Evolutionary conservation across 2,888 invertebrate species (phyloP).

Genomic region (Spisula subtruncata): DNA sequence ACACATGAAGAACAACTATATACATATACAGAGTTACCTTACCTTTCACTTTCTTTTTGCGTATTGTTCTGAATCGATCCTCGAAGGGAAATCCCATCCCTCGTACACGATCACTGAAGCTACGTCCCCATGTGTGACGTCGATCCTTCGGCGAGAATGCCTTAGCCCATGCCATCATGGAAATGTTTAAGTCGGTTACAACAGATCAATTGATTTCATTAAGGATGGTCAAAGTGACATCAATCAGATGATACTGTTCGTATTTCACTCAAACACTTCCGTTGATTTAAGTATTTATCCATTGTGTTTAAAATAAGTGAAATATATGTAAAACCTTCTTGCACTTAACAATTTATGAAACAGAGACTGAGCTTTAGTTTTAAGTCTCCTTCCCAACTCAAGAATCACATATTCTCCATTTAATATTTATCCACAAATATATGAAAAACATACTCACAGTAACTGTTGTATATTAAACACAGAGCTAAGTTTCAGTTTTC

Average conservation of each 20-base stretch:
- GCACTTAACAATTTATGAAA: too few relatives aligned
- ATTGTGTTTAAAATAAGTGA: not conserved
- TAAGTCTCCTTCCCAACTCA: too few relatives aligned
- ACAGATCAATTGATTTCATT: not conserved
- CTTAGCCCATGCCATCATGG: not conserved
- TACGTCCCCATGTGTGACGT: constrained; percentile 80
- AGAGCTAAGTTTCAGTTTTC: too few relatives aligned
- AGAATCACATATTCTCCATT: too few relatives aligned
- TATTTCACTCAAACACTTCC: not conserved
- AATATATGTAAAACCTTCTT: not conserved
- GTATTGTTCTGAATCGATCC: constrained; percentile 75
- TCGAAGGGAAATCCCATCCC: constrained; percentile 80
- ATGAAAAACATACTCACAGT: too few relatives aligned
- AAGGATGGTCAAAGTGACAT: not conserved
- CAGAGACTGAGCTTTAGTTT: too few relatives aligned
- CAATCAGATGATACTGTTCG: not conserved
- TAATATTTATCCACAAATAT: too few relatives aligned
- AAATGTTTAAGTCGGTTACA: not conserved
- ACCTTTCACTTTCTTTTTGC: constrained; percentile 83
- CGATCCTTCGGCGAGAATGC: constrained; percentile 26
- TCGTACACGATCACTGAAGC: constrained; percentile 83
- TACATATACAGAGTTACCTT: constrained; percentile 28
- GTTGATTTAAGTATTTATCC: not conserved
- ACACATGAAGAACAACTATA: too few relatives aligned
- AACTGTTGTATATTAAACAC: too few relatives aligned